Base-by-base conservation (phyloP, 2,113 vertebrate species). In the Heterochromis multidens region DNA sequence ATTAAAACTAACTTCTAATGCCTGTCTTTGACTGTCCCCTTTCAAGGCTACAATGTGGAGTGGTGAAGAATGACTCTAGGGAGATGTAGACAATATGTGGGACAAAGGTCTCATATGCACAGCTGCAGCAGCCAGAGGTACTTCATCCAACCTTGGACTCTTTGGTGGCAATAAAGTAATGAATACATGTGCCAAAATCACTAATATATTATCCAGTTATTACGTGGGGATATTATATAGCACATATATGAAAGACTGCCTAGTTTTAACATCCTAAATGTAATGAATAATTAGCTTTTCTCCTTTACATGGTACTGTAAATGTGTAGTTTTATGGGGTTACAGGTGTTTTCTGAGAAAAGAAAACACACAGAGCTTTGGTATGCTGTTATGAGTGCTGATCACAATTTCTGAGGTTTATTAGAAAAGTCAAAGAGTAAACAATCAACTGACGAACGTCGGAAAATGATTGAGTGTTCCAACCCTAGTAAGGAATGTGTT, bases 401-500 rank as follows among this genome's bases (percentile, higher is more conserved):
- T 43, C 14, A 11, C 61, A 2, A 76, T 56, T 76, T 77, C 14
- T 7, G 4, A 59, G 17, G 7, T 82, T 65, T 10, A 49, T 35
- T 37, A 49, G 14, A 77, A 37, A 13, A 49, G 27, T 33, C 33
- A 49, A 49, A 59, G 49, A n/a, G 6, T 33, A 17, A 86, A 56
- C 7, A 19, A 27, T 35, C 13, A 70, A 23, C 16, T 37, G 33
- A 80, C 2, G 46, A 82, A 82, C 2, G 60, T n/a, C 29, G 60
- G 58, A 25, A 70, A 83, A 60, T 3, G 23, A 9, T 23, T 10
- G 33, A 2, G 35, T 63, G 35, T 58, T 60, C 40, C 81, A 83
- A 79, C 63, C 70, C 85, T 35, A 5, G 23, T 52, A 35, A 92
- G 87, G 88, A 90, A 91, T 93, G 84, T 25, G 61, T 61, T 79